Evolutionary conservation across 2,113 vertebrate genomes (phyloP).

Genomic region (Indri indri): DNA sequence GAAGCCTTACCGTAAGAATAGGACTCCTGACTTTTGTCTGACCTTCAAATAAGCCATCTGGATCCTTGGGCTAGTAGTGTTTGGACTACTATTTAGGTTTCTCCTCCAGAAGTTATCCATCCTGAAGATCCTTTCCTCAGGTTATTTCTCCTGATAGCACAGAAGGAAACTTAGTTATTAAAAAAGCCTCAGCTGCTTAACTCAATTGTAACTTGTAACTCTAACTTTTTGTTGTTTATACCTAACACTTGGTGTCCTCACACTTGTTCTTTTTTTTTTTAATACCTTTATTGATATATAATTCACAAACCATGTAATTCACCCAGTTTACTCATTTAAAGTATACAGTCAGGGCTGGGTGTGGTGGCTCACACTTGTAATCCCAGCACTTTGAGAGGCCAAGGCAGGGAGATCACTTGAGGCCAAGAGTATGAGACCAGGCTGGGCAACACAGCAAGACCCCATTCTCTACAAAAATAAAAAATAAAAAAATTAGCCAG

Average conservation of each 20-base stretch:
- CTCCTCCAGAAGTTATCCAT: not conserved
- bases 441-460: too few species aligned
- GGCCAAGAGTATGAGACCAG: too few species aligned
- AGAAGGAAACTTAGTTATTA: slow-evolving; percentile 28
- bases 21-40: not conserved
- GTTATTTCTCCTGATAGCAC: not conserved
- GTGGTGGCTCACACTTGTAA: too few species aligned
- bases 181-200: slow-evolving; percentile 20
- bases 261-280: not conserved
- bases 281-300: slow-evolving; percentile 7
- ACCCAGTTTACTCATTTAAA: not conserved
- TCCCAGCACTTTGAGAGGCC: too few species aligned
- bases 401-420: too few species aligned
- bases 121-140: not conserved
- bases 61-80: not conserved
- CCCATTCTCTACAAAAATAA: too few species aligned
- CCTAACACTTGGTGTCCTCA: not conserved
- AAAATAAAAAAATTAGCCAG: too few species aligned
- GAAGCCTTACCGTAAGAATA: not conserved
- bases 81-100: not conserved
- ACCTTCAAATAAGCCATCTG: not conserved
- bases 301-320: not conserved
- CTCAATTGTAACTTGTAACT: not conserved
- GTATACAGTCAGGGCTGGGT: not conserved
- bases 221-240: not conserved